Percentiles rank a stretch among this genome's conserved stretches.
phyloP scores from a whole-genome alignment of 2,797 vertebrate genomes.

The Gouania willdenowi region DNA sequence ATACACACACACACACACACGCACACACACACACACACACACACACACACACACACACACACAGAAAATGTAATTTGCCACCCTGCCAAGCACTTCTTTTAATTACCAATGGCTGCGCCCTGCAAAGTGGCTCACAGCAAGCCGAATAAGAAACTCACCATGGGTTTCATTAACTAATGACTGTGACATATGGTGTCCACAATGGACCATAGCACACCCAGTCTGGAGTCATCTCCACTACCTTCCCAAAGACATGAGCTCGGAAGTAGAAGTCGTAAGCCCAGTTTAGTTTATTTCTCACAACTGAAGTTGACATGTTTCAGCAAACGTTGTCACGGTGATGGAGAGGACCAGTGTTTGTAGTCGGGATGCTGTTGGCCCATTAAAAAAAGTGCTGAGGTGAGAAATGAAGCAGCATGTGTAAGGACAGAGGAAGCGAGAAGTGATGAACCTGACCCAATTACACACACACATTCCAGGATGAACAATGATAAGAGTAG shows the following conservation, averaged over 20 bases:
- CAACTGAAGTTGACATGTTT: slow-evolving; percentile 5
- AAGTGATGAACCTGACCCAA: slow-evolving; percentile 7
- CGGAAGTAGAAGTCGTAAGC: slow-evolving; percentile 15
- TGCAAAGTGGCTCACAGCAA: slow-evolving; percentile 40
- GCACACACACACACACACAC: slow-evolving; percentile 11
- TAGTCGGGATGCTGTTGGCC: slow-evolving; percentile 3
- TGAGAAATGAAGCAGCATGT: slow-evolving; percentile 22
- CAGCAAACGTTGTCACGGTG: slow-evolving; percentile 1
- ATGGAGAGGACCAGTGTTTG: slow-evolving; percentile 3
- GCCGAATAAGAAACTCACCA: slow-evolving; percentile 39
- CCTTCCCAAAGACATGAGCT: slow-evolving; percentile 4
- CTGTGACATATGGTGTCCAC: slow-evolving; percentile 19
- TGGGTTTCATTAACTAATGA: slow-evolving; percentile 45
- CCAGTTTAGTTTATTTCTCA: neutral
- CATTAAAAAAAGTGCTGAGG: slow-evolving; percentile 17
- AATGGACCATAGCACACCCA: slow-evolving; percentile 10
- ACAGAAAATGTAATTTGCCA: slow-evolving; percentile 57
- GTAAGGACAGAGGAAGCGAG: too few species aligned
- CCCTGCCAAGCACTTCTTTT: slow-evolving; percentile 59
- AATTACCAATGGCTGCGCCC: slow-evolving; percentile 64
- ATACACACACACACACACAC: slow-evolving; percentile 9
- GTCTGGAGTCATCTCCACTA: slow-evolving; percentile 21
- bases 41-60: slow-evolving; percentile 10
- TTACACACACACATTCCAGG: slow-evolving; percentile 21
- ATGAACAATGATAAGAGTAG: slow-evolving; percentile 38